phyloP scores from a whole-genome alignment of 2,888 invertebrate genomes.

The Coronaproctus castanopsis region DNA sequence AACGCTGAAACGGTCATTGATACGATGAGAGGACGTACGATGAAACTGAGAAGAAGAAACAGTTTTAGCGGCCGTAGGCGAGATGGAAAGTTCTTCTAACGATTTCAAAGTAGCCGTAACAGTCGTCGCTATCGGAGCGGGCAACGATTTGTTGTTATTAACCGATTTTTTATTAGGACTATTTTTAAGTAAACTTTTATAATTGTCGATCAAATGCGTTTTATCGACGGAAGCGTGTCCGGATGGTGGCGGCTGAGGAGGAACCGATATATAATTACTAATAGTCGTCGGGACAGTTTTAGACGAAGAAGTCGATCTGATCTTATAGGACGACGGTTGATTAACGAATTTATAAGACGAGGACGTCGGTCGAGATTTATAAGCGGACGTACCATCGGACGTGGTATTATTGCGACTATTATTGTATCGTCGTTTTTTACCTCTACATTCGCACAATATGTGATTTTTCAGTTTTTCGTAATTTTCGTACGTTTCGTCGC shows the following conservation, averaged over 20 bases:
- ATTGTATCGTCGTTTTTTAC: constrained; percentile 1
- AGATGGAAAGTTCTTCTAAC: constrained; percentile 36
- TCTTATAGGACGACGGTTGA: no score
- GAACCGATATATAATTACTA: no score
- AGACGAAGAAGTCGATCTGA: no score
- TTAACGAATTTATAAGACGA: no score
- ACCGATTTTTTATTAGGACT: background rate
- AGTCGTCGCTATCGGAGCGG: constrained; percentile 30
- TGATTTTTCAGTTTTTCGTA: constrained; percentile 7
- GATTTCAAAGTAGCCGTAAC: constrained; percentile 32
- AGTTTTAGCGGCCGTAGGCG: constrained; percentile 29
- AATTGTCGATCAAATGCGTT: background rate
- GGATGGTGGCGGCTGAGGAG: no score
- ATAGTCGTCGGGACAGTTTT: no score
- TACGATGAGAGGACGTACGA: no score
- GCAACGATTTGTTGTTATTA: background rate
- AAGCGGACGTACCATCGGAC: no score
- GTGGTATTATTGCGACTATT: background rate
- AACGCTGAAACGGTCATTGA: no score
- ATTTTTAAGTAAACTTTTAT: background rate
- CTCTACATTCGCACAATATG: constrained; percentile 4
- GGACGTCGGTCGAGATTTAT: no score
- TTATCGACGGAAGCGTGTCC: no score
- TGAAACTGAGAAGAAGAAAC: no score
- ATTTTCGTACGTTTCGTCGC: constrained; percentile 7